Base-by-base conservation (phyloP, 2,888 invertebrate species). In the Mythimna impura region DNA sequence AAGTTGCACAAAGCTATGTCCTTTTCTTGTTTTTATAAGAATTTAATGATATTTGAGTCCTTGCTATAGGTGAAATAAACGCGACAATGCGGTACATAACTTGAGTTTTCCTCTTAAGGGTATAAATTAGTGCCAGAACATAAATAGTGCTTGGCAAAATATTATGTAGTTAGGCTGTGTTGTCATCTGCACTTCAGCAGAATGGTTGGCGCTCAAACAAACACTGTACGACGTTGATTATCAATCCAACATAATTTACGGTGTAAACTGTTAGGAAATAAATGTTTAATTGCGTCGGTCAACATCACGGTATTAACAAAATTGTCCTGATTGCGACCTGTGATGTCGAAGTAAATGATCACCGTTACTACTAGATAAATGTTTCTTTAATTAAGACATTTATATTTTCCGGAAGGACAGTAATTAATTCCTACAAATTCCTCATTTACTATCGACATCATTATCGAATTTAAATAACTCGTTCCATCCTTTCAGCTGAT, bases 401-500 rank as follows among this genome's bases (percentile, higher is more conserved):
- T 82, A 86, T 80, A 77, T 87, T 89, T 88, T 89, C 86, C 91
- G 91, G 91, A 90, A 91, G 89, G 87, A 90, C 82, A 86, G 78
- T 86, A 88, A 91, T 90, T 88, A 87, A 91, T 86, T 76, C 81
- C 77, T 84, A 83, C 83, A 86, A 89, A 86, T 88, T 81, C 81
- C 79, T 85, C 85, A 86, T 85, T 85, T 84, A 81, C 80, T 79
- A 80, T 76, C 81, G 85, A 77, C 79, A 84, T 84, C 84, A 81
- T 82, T 85, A 82, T 83, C 70, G 63, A 81, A 89, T 90, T 89
- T 86, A 78, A 87, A 89, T 90, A 90, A 89, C 86, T 61, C 25
- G 84, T 81, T 81, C 52, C 25, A 55, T 71, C 67, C 75, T 84
- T 85, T 88, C 84, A 76, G 71, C 66, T 66, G 64, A 34, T 64